Evolutionary conservation across 2,113 vertebrate genomes (phyloP), one percentile per base, ranked within the genome.

Genomic region (Tetraodon nigroviridis): DNA sequence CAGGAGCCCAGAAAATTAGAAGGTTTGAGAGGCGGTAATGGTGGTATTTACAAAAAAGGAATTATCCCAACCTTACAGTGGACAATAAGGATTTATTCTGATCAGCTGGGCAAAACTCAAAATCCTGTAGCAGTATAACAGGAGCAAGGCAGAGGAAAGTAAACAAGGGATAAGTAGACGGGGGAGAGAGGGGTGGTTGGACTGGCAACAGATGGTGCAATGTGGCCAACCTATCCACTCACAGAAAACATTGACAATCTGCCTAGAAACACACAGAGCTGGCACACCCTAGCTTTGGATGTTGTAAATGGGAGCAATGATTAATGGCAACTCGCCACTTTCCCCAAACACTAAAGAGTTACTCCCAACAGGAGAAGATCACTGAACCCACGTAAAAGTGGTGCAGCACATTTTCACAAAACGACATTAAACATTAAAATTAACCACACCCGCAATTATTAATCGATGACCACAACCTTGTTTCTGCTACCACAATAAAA

Each of bases 201-300:
- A 80, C 69, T 63, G 73, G 77, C 69, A 80, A 69, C 75, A 86
- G 76, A 80, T 83, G 78, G 78, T 71, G 46, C 58, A 73, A 73
- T 73, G 73, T 75, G 73, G 69, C 69, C 29, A 79, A 62, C 57
- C 71, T 73, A 66, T 68, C 75, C 51, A 71, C 67, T 63, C 61
- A 77, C 61, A 79, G 61, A 72, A 85, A 83, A 79, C 58, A 74
- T 62, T 80, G 72, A 71, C 69, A 79, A 56, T 73, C 73, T 78
- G 79, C 71, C 83, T 80, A 54, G 73, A 61, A 77, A 81, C 67
- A 76, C 76, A 79, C 63, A 67, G 64, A 67, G 60, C 56, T 80
- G 79, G 70, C 75, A 78, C 61, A 8, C 42, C 55, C 24, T 20
- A 67, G 73, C 60, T 66, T 71, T 76, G 69, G 69, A 75, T 73